phyloP scores from a whole-genome alignment of 1,140 invertebrate genomes.

The Pogonomyrmex barbatus region DNA sequence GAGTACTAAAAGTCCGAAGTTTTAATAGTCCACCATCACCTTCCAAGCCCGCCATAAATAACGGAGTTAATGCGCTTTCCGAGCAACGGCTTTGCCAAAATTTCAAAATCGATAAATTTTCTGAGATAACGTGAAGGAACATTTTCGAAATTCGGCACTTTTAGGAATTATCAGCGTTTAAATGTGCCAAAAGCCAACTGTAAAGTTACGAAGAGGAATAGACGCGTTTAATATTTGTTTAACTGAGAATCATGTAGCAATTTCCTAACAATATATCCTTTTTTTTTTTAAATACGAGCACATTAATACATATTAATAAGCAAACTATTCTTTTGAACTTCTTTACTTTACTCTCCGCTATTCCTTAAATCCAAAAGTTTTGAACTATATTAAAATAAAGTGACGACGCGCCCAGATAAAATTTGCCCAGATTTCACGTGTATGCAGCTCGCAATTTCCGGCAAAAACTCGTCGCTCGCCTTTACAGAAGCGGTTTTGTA shows the following conservation, averaged over 20 bases:
- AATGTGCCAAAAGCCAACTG: background rate
- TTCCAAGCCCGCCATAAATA: slow-evolving; percentile 45
- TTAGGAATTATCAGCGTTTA: slow-evolving; percentile 21
- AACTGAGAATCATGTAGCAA: background rate
- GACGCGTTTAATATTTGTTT: background rate
- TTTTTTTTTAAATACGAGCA: too few relatives aligned
- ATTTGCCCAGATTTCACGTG: background rate
- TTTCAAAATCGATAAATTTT: slow-evolving; percentile 34
- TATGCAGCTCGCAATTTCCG: slow-evolving; percentile 9
- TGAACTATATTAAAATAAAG: background rate
- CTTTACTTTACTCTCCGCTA: background rate
- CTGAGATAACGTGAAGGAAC: background rate
- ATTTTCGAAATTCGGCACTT: slow-evolving; percentile 21
- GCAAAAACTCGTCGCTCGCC: slow-evolving; percentile 16
- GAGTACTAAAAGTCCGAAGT: slow-evolving; percentile 43
- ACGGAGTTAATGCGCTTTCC: slow-evolving; percentile 49
- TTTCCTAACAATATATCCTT: background rate
- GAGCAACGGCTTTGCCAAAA: slow-evolving; percentile 42
- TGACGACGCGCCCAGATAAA: background rate
- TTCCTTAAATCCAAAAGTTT: background rate
- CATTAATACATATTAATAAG: background rate
- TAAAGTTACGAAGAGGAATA: background rate
- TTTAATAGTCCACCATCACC: slow-evolving; percentile 56
- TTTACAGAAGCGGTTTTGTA: slow-evolving; percentile 3
- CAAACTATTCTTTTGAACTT: background rate